Evolutionary conservation across 2,888 invertebrate genomes (phyloP).

Genomic region (Drosophila barbarae): DNA sequence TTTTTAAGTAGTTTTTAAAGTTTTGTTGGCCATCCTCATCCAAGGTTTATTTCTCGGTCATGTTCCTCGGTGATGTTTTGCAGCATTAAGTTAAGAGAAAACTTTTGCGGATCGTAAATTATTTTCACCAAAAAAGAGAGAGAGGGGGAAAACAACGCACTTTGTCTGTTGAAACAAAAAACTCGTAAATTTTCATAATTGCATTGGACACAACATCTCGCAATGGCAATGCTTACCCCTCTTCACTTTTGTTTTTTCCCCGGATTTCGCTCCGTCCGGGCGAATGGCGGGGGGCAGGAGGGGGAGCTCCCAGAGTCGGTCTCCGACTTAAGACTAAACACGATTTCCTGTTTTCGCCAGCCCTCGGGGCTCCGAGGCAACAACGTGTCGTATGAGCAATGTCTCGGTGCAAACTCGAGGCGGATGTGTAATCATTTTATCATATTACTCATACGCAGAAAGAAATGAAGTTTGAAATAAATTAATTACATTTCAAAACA

Average conservation of each 20-base stretch:
- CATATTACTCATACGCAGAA: constrained; percentile 60
- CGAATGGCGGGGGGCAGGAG: not conserved
- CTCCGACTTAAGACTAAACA: constrained; percentile 68
- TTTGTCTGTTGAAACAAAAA: constrained; percentile 63
- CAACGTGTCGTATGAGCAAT: constrained; percentile 73
- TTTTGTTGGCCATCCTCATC: not conserved
- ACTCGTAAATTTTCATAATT: constrained; percentile 74
- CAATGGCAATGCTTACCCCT: constrained; percentile 19
- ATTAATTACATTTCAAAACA: not conserved
- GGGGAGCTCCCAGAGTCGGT: constrained; percentile 12
- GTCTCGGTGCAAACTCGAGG: constrained; percentile 69
- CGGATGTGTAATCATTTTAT: constrained; percentile 73
- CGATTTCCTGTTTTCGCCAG: constrained; percentile 57
- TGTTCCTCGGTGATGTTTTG: constrained; percentile 21
- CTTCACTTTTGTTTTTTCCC: constrained; percentile 7
- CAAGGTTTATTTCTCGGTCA: not conserved
- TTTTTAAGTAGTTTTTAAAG: not conserved
- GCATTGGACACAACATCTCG: constrained; percentile 55
- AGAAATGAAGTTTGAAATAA: not conserved
- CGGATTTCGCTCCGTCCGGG: constrained; percentile 4
- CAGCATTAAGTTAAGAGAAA: constrained; percentile 42
- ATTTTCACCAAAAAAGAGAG: constrained; percentile 46
- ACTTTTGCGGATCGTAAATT: constrained; percentile 67
- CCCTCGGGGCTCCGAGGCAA: constrained; percentile 41
- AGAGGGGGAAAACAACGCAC: constrained; percentile 35